These are phyloP conservation scores for Dryococelus australis DNA, from an alignment of 2,888 invertebrate species.

Conservation along the genomic window DNA sequence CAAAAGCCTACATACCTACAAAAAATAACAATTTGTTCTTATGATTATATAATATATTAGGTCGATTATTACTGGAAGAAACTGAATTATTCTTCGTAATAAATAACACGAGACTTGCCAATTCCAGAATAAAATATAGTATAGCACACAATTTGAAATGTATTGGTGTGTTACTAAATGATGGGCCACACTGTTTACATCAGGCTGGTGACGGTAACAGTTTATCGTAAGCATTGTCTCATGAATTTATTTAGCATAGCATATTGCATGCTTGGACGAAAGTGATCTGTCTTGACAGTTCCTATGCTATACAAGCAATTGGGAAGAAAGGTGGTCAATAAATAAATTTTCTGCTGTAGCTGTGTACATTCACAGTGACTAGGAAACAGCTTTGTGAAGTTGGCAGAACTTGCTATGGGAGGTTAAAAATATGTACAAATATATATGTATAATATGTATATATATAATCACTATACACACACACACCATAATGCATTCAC, in stretches of 20 bases:
- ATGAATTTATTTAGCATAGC: neutral
- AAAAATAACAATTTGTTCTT: neutral
- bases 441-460: conserved; percentile 16
- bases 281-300: neutral
- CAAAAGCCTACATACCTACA: conserved; percentile 10
- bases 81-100: neutral
- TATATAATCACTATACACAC: neutral
- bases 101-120: neutral
- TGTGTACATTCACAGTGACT: conserved; percentile 1
- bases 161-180: neutral
- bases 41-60: neutral
- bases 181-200: neutral
- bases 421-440: conserved; percentile 10
- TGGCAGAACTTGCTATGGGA: neutral
- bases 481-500: neutral
- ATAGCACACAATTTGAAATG: neutral
- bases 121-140: neutral
- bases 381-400: conserved; percentile 7
- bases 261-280: neutral
- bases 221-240: neutral
- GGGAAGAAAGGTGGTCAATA: neutral
- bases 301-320: neutral
- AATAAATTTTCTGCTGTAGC: conserved; percentile 1
- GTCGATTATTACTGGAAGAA: conserved; percentile 5
- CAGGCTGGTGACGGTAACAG: neutral